These are phyloP conservation scores for Dicaeum eximium DNA, from an alignment of 2,113 vertebrate genomes.

Conservation along the genomic window DNA sequence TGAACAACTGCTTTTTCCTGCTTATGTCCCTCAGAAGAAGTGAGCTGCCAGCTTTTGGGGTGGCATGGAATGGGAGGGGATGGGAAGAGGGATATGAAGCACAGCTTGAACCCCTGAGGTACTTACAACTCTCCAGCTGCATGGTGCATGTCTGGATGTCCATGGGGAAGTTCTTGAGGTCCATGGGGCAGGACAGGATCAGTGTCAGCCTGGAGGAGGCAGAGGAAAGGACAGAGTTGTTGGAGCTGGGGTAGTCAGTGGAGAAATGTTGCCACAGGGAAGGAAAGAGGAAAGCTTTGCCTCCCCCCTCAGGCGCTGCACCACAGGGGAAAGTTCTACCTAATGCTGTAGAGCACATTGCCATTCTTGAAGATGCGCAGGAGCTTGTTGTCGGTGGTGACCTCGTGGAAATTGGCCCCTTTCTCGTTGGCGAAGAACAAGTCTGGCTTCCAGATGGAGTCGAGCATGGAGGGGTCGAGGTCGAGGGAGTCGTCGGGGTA, in stretches of 20 bases:
- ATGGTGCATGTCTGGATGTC: conserved; percentile 94
- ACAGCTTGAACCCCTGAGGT: neutral
- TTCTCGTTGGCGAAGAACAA: conserved; percentile 94
- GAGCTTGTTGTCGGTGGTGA: conserved; percentile 93
- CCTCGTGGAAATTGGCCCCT: conserved; percentile 91
- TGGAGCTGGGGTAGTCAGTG: neutral
- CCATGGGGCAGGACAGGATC: conserved; percentile 92
- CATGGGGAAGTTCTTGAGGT: conserved; percentile 97
- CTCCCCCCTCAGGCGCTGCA: neutral
- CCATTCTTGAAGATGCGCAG: conserved; percentile 92
- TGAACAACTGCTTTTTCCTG: neutral
- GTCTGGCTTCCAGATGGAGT: conserved; percentile 96
- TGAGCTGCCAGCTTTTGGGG: neutral
- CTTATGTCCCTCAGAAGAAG: neutral
- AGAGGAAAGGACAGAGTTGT: conserved; percentile 14
- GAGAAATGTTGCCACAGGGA: accelerated
- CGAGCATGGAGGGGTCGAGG: conserved; percentile 90
- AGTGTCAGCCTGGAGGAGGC: conserved; percentile 82
- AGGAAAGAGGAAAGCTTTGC: neutral
- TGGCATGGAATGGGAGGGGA: neutral
- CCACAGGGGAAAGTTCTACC: conserved; percentile 60
- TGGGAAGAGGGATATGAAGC: neutral
- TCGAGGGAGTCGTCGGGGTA: conserved; percentile 90
- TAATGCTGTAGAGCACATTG: conserved; percentile 92
- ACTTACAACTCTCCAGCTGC: conserved; percentile 97